phyloP scores from a whole-genome alignment of 2,888 invertebrate species.

The Lasius platythorax region DNA sequence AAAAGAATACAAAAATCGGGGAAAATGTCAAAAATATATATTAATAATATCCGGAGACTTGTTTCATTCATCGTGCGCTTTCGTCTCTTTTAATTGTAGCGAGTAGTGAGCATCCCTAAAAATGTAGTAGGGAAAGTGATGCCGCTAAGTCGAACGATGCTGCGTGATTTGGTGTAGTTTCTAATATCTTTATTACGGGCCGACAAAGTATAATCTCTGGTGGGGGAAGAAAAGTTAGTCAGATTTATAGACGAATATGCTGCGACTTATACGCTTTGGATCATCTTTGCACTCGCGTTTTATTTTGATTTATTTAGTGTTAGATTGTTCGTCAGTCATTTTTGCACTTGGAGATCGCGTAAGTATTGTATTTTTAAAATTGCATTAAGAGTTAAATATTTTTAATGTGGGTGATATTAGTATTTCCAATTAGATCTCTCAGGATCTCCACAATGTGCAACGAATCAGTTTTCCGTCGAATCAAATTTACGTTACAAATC shows the following conservation, averaged over 20 bases:
- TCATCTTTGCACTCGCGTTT: slow-evolving; percentile 3
- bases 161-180: slow-evolving; percentile 53
- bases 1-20: neutral
- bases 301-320: neutral
- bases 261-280: neutral
- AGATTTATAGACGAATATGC: neutral
- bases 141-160: slow-evolving; percentile 57
- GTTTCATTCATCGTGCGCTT: slow-evolving; percentile 34
- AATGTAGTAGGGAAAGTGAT: slow-evolving; percentile 52
- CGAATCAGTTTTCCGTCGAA: neutral
- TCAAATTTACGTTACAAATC: neutral
- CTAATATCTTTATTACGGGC: slow-evolving; percentile 25
- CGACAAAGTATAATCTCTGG: neutral
- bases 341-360: neutral
- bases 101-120: slow-evolving; percentile 50
- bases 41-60: neutral
- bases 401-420: neutral
- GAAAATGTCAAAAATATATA: neutral
- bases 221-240: no score
- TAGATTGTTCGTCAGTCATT: slow-evolving; percentile 10
- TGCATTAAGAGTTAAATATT: neutral
- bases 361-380: neutral
- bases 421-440: neutral
- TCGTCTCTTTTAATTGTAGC: slow-evolving; percentile 42
- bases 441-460: neutral